Conservation (phyloP, 2,888 invertebrate genomes). For the Desoria tigrina region DNA sequence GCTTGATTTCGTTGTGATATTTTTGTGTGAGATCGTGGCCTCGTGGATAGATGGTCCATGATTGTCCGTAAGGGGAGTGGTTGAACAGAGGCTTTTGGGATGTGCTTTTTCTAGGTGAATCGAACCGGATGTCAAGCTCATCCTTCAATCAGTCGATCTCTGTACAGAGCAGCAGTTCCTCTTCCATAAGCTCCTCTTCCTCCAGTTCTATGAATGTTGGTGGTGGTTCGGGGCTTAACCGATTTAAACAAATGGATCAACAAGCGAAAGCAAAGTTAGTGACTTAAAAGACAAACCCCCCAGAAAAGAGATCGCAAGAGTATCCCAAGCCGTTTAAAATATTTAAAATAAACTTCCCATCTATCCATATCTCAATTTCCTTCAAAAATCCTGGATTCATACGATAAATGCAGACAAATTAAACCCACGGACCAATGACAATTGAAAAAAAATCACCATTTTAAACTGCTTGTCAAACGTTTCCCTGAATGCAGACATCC, state of each 20-base stretch:
- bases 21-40: no score
- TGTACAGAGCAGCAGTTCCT: neutral
- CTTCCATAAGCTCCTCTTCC: conserved; percentile 5
- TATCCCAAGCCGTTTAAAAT: conserved; percentile 1
- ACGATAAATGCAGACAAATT: no score
- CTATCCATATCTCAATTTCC: conserved; percentile 2
- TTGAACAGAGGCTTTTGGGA: conserved; percentile 9
- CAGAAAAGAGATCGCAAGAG: no score
- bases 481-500: no score
- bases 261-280: conserved; percentile 62
- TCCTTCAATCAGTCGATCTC: neutral
- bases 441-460: no score
- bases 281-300: no score
- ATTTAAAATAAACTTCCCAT: neutral
- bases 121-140: neutral
- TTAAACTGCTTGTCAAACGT: no score
- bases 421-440: no score
- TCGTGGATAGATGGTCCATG: no score
- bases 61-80: no score
- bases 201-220: conserved; percentile 35
- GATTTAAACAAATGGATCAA: conserved; percentile 87
- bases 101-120: conserved; percentile 13
- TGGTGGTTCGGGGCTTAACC: conserved; percentile 74
- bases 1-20: no score
- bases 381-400: neutral